Evolutionary conservation across 2,888 invertebrate species (phyloP), one percentile per base, ranked within the genome.

Genomic region (Ormyrus labotus): DNA sequence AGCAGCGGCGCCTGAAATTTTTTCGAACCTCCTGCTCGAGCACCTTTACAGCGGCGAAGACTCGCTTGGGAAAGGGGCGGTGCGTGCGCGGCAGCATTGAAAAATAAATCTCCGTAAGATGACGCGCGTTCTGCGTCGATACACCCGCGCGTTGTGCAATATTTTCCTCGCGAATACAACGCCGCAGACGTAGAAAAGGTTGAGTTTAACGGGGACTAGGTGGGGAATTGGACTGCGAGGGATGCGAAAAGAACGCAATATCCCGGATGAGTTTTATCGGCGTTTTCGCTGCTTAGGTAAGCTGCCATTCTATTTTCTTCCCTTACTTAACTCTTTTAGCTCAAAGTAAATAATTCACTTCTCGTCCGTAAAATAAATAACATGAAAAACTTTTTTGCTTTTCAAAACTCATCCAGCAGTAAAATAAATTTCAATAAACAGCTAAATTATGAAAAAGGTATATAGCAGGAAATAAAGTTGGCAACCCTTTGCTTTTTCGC

Each of bases 41-140:
- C 61, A 72, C 47, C 13, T 47, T 45, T 11, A 13, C n/a, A 57
- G 58, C 8, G 19, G 10, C 0, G 19, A 34, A 60, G 67, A 51
- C 60, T 34, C 0, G 50, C 9, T 13, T n/a, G 10, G n/a, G 19
- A 65, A 47, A 50, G 47, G 53, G 58, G 11, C 34, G 34, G 2
- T 34, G 34, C 34, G 61, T 55, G 60, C 47, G 48, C 7, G 64
- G 58, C 34, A 68, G 83, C 84, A 85, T 85, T 85, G 87, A 86
- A 87, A 87, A 86, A 87, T 88, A 88, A 88, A 88, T 88, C 87
- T 86, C 84, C 76, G 84, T 83, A 82, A 84, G 85, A 85, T 80
- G 71, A 78, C 68, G 63, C 53, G 63, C 50, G 34, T 55, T 58
- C 60, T 45, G 53, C 55, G 61, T 69, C 72, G 68, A 78, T 81